Evolutionary conservation across 2,113 vertebrate genomes (phyloP), one percentile per base, ranked within the genome.

Genomic region (Esox niger): DNA sequence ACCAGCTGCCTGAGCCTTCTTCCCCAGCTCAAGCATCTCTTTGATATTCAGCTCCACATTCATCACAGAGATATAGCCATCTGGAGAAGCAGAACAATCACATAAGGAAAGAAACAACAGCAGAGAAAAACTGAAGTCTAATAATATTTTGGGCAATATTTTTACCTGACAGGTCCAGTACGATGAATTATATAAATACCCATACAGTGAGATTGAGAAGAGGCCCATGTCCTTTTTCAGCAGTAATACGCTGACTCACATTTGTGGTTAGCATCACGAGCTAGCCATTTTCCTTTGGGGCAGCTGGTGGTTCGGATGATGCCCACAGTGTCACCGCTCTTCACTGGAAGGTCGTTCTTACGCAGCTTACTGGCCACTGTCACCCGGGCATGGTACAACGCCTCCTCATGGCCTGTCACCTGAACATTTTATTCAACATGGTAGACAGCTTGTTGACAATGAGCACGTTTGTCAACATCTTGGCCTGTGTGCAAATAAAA

Each of bases 241-340:
- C 38, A 43, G 17, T 43, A 43, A 43, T 17, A 47, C n/a, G 1
- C 29, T 0, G 74, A 90, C 95, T 94, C 87, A 98, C 95, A 86
- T 46, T 86, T 87, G 70, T 87, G 78, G 58, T 69, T 67, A 62
- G 68, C 1, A 17, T 82, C 88, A 59, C 88, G 87, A 29, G 90
- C 88, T 72, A 92, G 79, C 86, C 90, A 88, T 67, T 72, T 82
- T 43, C 86, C 92, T 62, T 86, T 77, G 5, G 90, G 90, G 68
- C 76, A 87, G 20, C 72, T 82, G 62, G 82, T 86, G 63, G 74
- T 88, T 11, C 86, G 91, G 74, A 88, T 88, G 64, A 89, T 79
- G 11, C 83, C 69, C 63, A 84, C 81, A 0, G 74, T 78, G 58
- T 93, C 84, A 0, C 92, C 91, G 23, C 77, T 90, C 76, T 85